A percentile compares a stretch with the other conserved stretches of the same genome.
Conservation (phyloP, 2,888 invertebrate species). For the Cephus spinipes region DNA sequence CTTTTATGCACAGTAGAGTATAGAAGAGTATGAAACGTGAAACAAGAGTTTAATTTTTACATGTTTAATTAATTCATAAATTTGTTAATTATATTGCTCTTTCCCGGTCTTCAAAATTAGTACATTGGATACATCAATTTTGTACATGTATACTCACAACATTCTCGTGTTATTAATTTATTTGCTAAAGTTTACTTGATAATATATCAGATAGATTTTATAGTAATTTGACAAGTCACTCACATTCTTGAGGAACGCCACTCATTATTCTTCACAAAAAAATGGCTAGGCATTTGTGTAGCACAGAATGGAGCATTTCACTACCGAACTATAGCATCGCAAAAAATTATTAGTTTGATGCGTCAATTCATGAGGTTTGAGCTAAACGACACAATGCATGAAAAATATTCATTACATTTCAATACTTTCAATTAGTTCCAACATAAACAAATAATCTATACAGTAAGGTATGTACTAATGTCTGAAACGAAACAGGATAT, state of each 20-base stretch:
- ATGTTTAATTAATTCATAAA: neutral
- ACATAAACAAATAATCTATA: neutral
- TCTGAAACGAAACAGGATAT: no score
- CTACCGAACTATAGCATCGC: neutral
- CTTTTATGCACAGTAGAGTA: neutral
- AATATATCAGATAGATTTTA: neutral
- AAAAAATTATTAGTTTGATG: neutral
- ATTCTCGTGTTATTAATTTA: neutral
- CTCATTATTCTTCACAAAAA: slow-evolving; percentile 14
- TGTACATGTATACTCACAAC: no score
- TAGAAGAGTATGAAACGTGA: neutral
- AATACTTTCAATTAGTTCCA: neutral
- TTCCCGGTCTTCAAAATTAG: neutral
- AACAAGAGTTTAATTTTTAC: neutral
- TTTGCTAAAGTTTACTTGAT: neutral
- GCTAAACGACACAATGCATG: neutral
- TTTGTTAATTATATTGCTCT: neutral
- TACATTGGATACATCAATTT: neutral
- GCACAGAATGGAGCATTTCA: neutral
- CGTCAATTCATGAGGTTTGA: neutral
- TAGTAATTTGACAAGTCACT: slow-evolving; percentile 6
- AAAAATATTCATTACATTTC: neutral
- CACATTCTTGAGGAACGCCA: slow-evolving; percentile 14
- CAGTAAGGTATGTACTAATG: no score
- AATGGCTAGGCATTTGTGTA: slow-evolving; percentile 1